These are phyloP conservation scores for Rhyzopertha dominica DNA, from an alignment of 1,140 invertebrate genomes.

Conservation along the genomic window DNA sequence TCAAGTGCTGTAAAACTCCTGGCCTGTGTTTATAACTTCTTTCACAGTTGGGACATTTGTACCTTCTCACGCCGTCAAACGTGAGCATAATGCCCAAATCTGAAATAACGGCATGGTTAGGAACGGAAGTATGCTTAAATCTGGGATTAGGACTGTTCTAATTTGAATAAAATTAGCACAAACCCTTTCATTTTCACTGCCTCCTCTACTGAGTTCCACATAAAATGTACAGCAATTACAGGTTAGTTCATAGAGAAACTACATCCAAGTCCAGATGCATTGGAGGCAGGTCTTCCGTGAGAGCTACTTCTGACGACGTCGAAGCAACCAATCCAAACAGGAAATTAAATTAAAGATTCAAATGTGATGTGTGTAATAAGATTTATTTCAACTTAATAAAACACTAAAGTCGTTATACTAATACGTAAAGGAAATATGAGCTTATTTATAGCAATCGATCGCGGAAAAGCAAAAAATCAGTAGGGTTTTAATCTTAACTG, in stretches of 20 bases:
- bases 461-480: background rate
- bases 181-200: background rate
- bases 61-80: conserved; percentile 19
- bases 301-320: no score
- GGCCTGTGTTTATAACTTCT: conserved; percentile 28
- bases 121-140: background rate
- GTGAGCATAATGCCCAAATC: conserved; percentile 4
- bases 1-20: conserved; percentile 59
- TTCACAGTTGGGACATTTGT: conserved; percentile 14
- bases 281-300: no score
- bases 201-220: background rate
- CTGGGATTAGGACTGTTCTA: background rate
- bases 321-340: no score
- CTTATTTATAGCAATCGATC: background rate
- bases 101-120: background rate
- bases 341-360: conserved; percentile 1
- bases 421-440: background rate
- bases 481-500: conserved; percentile 1
- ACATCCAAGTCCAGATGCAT: no score
- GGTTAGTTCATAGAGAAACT: no score
- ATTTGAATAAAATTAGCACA: background rate
- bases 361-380: conserved; percentile 1
- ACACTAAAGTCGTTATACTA: background rate
- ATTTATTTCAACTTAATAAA: background rate
- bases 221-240: no score